A percentile compares a stretch with the other conserved stretches of the same genome.
These are phyloP conservation scores for Myotis yumanensis DNA, from an alignment of 2,113 vertebrate genomes.

Conservation along the genomic window DNA sequence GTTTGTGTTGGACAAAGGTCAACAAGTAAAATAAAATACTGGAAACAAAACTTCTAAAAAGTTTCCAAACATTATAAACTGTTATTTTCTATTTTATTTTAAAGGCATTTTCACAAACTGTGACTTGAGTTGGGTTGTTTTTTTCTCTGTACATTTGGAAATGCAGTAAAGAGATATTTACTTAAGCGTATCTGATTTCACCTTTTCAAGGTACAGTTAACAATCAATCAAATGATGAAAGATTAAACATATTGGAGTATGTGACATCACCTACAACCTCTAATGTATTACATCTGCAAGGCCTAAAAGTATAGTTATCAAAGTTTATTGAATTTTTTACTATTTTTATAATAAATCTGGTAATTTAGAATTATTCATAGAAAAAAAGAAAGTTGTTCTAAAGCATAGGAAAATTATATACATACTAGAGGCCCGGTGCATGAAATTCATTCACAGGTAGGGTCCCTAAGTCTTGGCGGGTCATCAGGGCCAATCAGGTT, in stretches of 20 bases:
- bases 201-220: background rate
- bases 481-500: too few relatives aligned
- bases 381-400: background rate
- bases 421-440: background rate
- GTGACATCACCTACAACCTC: background rate
- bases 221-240: background rate
- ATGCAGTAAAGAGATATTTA: background rate
- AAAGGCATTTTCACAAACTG: background rate
- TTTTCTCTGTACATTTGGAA: conserved; percentile 6
- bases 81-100: conserved; percentile 43
- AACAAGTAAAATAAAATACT: conserved; percentile 60
- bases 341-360: background rate
- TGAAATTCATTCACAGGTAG: too few relatives aligned
- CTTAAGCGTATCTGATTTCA: conserved; percentile 2
- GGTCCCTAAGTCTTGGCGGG: too few relatives aligned
- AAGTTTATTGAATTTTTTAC: background rate
- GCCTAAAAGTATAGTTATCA: background rate
- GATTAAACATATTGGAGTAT: background rate
- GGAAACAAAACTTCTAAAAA: conserved; percentile 50
- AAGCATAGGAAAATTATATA: background rate
- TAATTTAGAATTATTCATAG: background rate
- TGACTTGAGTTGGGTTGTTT: background rate
- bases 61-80: conserved; percentile 47
- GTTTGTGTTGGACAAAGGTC: conserved; percentile 65
- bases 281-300: background rate